Evolutionary conservation across 1,140 invertebrate species (phyloP), one percentile per base, ranked within the genome.

Genomic region (Drosophila nikananu): DNA sequence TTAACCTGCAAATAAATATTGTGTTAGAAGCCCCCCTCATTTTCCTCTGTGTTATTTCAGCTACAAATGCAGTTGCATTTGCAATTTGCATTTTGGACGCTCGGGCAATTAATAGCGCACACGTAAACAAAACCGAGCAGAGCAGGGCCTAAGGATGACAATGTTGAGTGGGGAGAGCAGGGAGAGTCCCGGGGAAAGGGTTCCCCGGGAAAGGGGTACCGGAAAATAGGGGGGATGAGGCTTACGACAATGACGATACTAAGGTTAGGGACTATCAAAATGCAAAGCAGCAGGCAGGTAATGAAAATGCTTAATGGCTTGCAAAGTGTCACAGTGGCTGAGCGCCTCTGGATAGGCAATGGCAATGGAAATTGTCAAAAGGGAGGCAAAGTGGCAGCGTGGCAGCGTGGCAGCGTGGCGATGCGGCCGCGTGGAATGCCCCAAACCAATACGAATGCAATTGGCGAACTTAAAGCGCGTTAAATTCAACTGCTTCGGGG

Each of bases 291-390:
- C 61, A 72, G 80, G 78, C 84, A 89, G 84, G 84, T 89, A 89
- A 89, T 89, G 84, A 89, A 89, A 89, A 89, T 89, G 84, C 84
- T 89, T 89, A 89, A 89, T 89, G 84, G 84, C 84, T 89, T 89
- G 84, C 84, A 89, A 89, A 89, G 84, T 89, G 84, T 89, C 84
- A 90, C 86, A 90, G 81, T 90, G 86, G 84, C 84, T 84, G 84
- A 62, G 66, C 84, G 83, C 84, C 80, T 80, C 65, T 86, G 63
- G 63, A 58, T 80, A 52, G 59, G 76, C 77, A 72, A 72, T 71
- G 66, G 66, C 77, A 72, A 72, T 71, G 66, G 66, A 59, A 71
- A 78, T 77, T 74, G 78, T 52, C 60, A 61, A 72, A 58, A 49
- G 63, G 48, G 48, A 62, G 59, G 65, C 27, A 52, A 25, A 6